A percentile compares a stretch with the other conserved stretches of the same genome.
Conservation (phyloP, 2,113 vertebrate genomes). For the Lynx canadensis region DNA sequence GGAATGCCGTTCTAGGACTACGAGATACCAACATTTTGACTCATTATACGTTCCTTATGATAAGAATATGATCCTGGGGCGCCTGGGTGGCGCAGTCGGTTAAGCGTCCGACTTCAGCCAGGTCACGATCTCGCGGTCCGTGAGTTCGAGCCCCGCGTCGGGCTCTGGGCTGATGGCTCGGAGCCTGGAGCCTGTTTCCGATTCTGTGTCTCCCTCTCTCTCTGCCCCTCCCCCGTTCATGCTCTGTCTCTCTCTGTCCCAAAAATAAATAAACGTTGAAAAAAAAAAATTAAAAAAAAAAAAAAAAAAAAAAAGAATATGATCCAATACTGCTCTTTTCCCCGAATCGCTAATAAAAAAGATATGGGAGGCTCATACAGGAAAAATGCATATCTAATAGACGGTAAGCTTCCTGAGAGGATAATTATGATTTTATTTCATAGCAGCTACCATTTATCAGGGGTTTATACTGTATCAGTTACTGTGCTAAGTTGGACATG, state of each 20-base stretch:
- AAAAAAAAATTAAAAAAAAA: no score
- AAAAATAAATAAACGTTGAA: no score
- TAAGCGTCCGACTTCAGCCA: no score
- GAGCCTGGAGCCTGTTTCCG: no score
- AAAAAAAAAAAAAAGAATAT: no score
- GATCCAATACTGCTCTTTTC: background rate
- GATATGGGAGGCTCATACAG: background rate
- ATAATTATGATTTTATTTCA: slow-evolving; percentile 27
- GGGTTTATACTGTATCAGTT: background rate
- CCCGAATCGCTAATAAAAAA: background rate
- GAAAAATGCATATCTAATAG: background rate
- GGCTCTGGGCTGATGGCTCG: no score
- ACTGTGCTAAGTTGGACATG: background rate
- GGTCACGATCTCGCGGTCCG: no score
- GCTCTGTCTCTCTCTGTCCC: no score
- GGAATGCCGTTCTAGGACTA: background rate
- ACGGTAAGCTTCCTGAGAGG: background rate
- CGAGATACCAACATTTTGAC: background rate
- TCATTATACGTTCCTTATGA: background rate
- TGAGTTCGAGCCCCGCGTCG: no score
- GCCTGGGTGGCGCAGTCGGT: no score
- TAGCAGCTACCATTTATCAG: background rate
- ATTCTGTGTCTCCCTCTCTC: no score
- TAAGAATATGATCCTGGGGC: background rate
- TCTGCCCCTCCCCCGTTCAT: no score